Conservation (phyloP, 1,140 invertebrate genomes). For the Aphaenogaster floridana region DNA sequence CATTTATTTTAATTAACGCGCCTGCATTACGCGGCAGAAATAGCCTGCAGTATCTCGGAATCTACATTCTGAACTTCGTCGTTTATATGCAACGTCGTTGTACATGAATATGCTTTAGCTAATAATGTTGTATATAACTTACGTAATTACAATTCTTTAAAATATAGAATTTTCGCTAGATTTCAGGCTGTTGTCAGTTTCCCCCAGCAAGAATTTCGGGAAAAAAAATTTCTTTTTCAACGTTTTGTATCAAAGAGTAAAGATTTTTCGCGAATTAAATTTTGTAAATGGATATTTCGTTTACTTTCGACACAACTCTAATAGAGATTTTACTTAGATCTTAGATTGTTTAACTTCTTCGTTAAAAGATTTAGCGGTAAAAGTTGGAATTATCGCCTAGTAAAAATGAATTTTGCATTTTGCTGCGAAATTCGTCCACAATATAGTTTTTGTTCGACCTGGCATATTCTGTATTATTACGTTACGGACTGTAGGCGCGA, state of each 20-base stretch:
- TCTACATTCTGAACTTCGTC: not conserved
- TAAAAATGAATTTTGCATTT: not conserved
- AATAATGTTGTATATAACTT: not conserved
- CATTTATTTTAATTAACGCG: conserved; percentile 59
- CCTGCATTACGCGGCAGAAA: conserved; percentile 41
- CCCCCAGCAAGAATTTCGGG: not conserved
- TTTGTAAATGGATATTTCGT: not conserved
- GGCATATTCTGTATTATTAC: not conserved
- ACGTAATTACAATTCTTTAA: not conserved
- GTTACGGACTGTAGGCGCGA: not conserved
- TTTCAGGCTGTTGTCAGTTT: not conserved
- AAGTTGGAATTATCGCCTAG: not conserved
- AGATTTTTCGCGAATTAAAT: not conserved
- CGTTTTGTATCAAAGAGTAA: not conserved
- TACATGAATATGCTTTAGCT: conserved; percentile 10
- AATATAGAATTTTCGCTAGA: not conserved
- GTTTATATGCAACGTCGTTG: not conserved
- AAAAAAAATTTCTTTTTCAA: not conserved
- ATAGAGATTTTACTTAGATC: not conserved
- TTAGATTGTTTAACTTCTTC: not conserved
- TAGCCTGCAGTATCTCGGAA: conserved; percentile 16
- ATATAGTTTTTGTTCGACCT: not conserved
- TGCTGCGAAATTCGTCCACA: not conserved
- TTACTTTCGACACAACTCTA: not conserved
- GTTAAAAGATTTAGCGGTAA: not conserved